Percentiles rank a stretch among this genome's conserved stretches.
Conservation (phyloP, 2,797 vertebrate genomes). For the Acanthurus lineatus region DNA sequence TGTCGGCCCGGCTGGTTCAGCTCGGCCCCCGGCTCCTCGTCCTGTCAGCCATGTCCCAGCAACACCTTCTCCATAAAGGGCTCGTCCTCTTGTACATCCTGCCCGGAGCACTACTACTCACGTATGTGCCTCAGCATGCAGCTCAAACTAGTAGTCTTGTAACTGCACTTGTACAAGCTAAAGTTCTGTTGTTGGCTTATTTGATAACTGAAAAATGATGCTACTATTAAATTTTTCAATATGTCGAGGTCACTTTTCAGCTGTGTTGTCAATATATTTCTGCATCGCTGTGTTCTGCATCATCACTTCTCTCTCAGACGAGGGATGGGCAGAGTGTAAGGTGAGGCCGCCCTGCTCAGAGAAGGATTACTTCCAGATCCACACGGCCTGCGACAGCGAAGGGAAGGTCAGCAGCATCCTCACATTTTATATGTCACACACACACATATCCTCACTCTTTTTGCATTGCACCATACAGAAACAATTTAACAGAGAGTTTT, state of each 20-base stretch:
- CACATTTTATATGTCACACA: constrained; percentile 16
- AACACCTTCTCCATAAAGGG: constrained; percentile 93
- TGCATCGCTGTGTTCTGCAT: not conserved
- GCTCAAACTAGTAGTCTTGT: not conserved
- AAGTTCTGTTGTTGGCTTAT: too few species aligned
- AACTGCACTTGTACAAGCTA: too few species aligned
- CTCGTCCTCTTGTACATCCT: constrained; percentile 89
- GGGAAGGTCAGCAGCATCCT: constrained; percentile 89
- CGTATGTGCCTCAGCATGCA: constrained; percentile 77
- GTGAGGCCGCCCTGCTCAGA: constrained; percentile 90
- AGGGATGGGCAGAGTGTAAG: constrained; percentile 90
- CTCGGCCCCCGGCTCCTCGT: constrained; percentile 88
- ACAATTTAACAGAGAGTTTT: not conserved
- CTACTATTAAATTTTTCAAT: too few species aligned
- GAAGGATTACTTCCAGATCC: constrained; percentile 96
- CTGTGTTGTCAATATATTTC: not conserved
- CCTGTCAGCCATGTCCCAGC: constrained; percentile 91
- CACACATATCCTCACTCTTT: not conserved
- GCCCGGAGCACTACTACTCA: constrained; percentile 90
- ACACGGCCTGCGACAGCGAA: constrained; percentile 92
- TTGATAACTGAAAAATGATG: too few species aligned
- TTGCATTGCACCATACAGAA: not conserved
- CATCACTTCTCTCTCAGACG: constrained; percentile 82
- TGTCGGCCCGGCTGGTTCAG: constrained; percentile 97
- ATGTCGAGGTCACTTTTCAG: too few species aligned